phyloP scores from a whole-genome alignment of 1,140 invertebrate species.

The Drosophila repletoides region DNA sequence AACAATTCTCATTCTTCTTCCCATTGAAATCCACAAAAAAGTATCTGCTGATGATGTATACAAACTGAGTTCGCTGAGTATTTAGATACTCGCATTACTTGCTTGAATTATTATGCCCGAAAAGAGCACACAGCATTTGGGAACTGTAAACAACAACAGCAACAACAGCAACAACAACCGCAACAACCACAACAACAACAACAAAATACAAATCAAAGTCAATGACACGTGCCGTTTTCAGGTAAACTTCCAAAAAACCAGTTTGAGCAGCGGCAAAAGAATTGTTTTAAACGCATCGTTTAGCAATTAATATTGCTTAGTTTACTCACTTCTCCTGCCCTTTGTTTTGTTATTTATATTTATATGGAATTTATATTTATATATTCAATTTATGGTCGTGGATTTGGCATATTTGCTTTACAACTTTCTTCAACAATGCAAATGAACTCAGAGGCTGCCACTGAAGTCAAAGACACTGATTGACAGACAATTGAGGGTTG shows the following conservation, averaged over 20 bases:
- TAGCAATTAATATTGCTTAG: constrained; percentile 58
- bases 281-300: constrained; percentile 58
- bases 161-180: neutral
- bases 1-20: too few relatives aligned
- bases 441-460: constrained; percentile 42
- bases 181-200: neutral
- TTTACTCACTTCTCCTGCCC: neutral
- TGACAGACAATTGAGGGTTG: constrained; percentile 16
- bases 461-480: constrained; percentile 42
- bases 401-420: constrained; percentile 69
- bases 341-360: neutral
- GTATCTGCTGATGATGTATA: constrained; percentile 12
- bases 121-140: constrained; percentile 7
- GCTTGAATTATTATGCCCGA: constrained; percentile 18
- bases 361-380: too few relatives aligned
- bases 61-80: neutral
- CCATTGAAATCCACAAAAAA: too few relatives aligned
- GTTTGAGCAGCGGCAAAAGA: constrained; percentile 25
- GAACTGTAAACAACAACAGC: constrained; percentile 11
- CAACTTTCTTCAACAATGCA: constrained; percentile 31
- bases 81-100: constrained; percentile 11
- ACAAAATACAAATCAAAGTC: constrained; percentile 29
- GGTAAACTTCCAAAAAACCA: constrained; percentile 34
- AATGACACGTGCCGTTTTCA: constrained; percentile 48
- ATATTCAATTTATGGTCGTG: constrained; percentile 22